Evolutionary conservation across 1,140 invertebrate genomes (phyloP), one percentile per base, ranked within the genome.

Genomic region (Spodoptera litura): DNA sequence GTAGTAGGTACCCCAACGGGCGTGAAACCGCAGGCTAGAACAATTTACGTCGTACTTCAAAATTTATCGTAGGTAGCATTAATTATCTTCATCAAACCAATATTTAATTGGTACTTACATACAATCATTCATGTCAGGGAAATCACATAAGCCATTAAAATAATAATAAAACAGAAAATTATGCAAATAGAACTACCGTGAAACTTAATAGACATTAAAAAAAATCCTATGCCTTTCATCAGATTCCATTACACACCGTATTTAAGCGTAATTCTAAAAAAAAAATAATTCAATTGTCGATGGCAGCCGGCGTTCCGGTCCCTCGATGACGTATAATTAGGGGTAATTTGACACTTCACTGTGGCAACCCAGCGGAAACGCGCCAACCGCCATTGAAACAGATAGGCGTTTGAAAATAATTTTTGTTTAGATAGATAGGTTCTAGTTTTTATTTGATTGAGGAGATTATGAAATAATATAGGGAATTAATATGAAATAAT

Each of bases 291-390:
- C 74, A 66, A 77, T 77, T 77, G 74, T 68, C 74, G 74, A 77
- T 77, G 74, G 61, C 74, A 77, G 74, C 74, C 74, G 74, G 56
- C 58, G 66, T 59, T 76, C 76, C 52, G 81, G 78, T 83, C 74
- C 82, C 79, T 59, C 71, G 78, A 55, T 71, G 73, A 53, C 68
- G 38, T 74, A 80, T 81, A 83, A 83, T 83, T 83, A 77, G 78
- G 79, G 82, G 82, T 83, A 83, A 83, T 81, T 83, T 81, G 82
- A 83, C 82, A 83, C 82, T 83, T 83, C 70, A 68, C n/a, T 52
- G 74, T 77, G 74, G 74, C 62, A 77, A 77, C 74, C 52, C 61
- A 77, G 35, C 74, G 74, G 74, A 77, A 77, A 77, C 74, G 53
- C 52, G 53, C 53, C 27, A 77, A 77, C 74, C 74, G 74, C 74